Evolutionary conservation across 2,113 vertebrate genomes (phyloP).

Genomic region (Notarius lentiginosus): DNA sequence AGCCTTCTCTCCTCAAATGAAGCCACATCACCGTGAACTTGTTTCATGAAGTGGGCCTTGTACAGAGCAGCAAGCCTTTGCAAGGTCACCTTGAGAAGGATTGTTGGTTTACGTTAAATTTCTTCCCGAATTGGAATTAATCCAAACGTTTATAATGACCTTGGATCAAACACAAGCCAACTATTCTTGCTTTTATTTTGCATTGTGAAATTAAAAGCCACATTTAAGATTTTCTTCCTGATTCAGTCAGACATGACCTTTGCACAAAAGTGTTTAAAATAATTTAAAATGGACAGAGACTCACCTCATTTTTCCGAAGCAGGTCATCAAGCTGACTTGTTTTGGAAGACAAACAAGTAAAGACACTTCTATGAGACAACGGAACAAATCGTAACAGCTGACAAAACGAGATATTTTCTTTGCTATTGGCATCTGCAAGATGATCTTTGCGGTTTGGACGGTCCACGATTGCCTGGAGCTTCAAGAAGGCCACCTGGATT

Average conservation of each 20-base stretch:
- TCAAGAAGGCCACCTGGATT: constrained; percentile 56
- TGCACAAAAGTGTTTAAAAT: background rate
- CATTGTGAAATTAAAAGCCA: background rate
- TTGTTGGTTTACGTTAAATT: background rate
- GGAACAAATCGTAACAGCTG: constrained; percentile 42
- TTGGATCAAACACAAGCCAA: no score
- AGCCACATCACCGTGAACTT: constrained; percentile 58
- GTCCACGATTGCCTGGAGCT: constrained; percentile 54
- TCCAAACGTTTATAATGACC: background rate
- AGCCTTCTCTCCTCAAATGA: constrained; percentile 64
- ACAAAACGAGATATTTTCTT: constrained; percentile 7
- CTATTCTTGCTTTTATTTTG: background rate
- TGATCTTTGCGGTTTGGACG: background rate
- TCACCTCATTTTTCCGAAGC: constrained; percentile 42
- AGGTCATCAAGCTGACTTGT: constrained; percentile 33
- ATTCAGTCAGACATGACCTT: background rate
- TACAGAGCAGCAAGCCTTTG: constrained; percentile 35
- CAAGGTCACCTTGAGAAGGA: constrained; percentile 46
- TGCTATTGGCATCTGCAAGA: background rate
- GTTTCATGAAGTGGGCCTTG: constrained; percentile 51
- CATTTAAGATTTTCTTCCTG: background rate
- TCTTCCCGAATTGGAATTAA: background rate
- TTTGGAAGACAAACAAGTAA: background rate
- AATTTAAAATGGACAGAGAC: background rate
- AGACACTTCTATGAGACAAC: background rate